Evolutionary conservation across 1,140 invertebrate species (phyloP).

Genomic region (Lithobius niger): DNA sequence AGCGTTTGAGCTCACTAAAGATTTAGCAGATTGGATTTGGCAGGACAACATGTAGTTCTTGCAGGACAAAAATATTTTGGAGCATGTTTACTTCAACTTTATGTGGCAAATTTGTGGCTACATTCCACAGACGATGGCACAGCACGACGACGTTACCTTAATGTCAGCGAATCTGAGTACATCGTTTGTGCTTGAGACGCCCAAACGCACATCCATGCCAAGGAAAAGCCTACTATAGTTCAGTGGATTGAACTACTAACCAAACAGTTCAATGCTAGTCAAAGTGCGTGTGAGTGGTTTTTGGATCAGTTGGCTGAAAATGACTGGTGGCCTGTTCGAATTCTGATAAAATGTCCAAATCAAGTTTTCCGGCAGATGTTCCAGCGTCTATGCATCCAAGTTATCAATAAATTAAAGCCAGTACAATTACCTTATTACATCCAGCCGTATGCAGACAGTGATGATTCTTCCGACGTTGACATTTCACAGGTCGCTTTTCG

Average conservation of each 20-base stretch:
- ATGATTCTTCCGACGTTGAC: slow-evolving; percentile 44
- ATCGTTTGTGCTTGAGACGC: slow-evolving; percentile 89
- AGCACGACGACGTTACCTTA: slow-evolving; percentile 58
- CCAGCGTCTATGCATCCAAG: slow-evolving; percentile 82
- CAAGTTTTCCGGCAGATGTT: slow-evolving; percentile 91
- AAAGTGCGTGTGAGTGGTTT: slow-evolving; percentile 81
- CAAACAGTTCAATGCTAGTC: slow-evolving; percentile 85
- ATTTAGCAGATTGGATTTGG: slow-evolving; percentile 84
- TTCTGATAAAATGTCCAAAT: slow-evolving; percentile 88
- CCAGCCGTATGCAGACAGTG: slow-evolving; percentile 49
- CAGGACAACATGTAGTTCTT: slow-evolving; percentile 90
- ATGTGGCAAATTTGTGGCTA: slow-evolving; percentile 93
- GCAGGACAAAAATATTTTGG: slow-evolving; percentile 89
- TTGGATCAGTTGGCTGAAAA: slow-evolving; percentile 80
- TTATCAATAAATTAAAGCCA: slow-evolving; percentile 68
- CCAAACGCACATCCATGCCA: slow-evolving; percentile 92
- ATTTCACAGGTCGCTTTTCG: slow-evolving; percentile 50
- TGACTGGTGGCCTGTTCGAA: slow-evolving; percentile 89
- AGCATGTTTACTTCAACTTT: slow-evolving; percentile 88
- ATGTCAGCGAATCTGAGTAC: slow-evolving; percentile 76
- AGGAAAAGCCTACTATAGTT: slow-evolving; percentile 93
- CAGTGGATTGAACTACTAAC: slow-evolving; percentile 90
- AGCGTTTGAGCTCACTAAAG: slow-evolving; percentile 49
- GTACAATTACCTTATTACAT: slow-evolving; percentile 57
- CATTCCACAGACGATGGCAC: slow-evolving; percentile 71